These are phyloP conservation scores for Drepana arcuata DNA, from an alignment of 1,140 invertebrate genomes.

Conservation along the genomic window DNA sequence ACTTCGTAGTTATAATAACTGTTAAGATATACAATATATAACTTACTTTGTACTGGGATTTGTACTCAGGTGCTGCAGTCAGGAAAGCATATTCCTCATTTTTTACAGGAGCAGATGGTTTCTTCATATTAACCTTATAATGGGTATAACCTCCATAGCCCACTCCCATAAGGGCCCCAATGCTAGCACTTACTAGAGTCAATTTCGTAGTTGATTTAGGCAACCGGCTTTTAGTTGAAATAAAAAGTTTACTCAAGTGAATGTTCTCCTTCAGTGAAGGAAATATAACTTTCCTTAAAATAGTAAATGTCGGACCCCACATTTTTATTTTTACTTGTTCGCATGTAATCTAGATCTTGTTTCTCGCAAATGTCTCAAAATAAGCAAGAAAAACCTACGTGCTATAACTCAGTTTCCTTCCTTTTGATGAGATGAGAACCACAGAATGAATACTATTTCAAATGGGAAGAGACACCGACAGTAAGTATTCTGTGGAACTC, in stretches of 20 bases:
- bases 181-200: constrained; percentile 59
- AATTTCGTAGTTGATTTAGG: constrained; percentile 51
- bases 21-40: too few species aligned
- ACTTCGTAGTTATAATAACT: too few species aligned
- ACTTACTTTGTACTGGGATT: constrained; percentile 54
- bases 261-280: constrained; percentile 41
- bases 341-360: too few species aligned
- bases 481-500: too few species aligned
- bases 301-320: constrained; percentile 47
- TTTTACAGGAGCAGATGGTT: constrained; percentile 18
- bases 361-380: too few species aligned
- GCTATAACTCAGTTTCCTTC: too few species aligned
- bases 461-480: too few species aligned
- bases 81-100: constrained; percentile 48
- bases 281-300: constrained; percentile 41
- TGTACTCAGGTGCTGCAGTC: constrained; percentile 41
- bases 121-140: constrained; percentile 60
- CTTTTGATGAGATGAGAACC: too few species aligned
- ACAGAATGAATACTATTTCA: too few species aligned
- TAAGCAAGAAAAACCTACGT: too few species aligned
- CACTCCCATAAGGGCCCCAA: constrained; percentile 58
- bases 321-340: constrained; percentile 25
- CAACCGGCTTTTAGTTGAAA: constrained; percentile 44
- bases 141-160: constrained; percentile 68
- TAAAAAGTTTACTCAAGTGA: constrained; percentile 31